phyloP scores from a whole-genome alignment of 2,113 vertebrate species.

The Pteruthius melanotis region DNA sequence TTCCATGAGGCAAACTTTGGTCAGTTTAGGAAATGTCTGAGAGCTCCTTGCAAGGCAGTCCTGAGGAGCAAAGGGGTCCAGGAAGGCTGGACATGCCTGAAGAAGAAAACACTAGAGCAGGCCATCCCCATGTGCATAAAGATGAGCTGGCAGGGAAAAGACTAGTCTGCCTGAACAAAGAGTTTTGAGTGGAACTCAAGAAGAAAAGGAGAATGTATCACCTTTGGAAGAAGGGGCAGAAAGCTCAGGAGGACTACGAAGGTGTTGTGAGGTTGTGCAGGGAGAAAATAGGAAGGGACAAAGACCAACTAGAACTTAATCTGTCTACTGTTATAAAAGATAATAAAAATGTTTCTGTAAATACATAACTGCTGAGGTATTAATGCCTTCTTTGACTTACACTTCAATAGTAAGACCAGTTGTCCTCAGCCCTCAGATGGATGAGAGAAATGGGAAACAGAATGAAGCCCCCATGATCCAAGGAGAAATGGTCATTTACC shows the following conservation, averaged over 20 bases:
- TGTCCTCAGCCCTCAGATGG: not conserved
- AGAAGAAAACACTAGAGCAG: not conserved
- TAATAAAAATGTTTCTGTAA: not conserved
- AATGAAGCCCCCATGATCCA: not conserved
- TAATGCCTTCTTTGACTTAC: not conserved
- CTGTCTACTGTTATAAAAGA: not conserved
- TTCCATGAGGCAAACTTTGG: not conserved
- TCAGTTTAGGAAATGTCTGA: not conserved
- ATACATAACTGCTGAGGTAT: not conserved
- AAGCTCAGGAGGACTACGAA: not conserved
- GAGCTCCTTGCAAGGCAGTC: not conserved
- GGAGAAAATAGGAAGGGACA: not conserved
- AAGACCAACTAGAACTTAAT: not conserved
- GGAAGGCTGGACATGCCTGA: not conserved
- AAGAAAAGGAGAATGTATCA: not conserved
- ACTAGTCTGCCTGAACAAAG: not conserved
- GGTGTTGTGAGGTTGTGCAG: not conserved
- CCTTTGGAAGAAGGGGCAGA: not conserved
- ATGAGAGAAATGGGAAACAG: not conserved
- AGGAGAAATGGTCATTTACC: not conserved
- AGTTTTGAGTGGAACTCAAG: not conserved
- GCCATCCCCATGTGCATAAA: not conserved
- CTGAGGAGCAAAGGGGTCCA: not conserved
- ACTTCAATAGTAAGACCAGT: not conserved
- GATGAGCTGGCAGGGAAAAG: not conserved